Base-by-base conservation (phyloP, 2,113 vertebrate species). In the Ammodytes dubius region DNA sequence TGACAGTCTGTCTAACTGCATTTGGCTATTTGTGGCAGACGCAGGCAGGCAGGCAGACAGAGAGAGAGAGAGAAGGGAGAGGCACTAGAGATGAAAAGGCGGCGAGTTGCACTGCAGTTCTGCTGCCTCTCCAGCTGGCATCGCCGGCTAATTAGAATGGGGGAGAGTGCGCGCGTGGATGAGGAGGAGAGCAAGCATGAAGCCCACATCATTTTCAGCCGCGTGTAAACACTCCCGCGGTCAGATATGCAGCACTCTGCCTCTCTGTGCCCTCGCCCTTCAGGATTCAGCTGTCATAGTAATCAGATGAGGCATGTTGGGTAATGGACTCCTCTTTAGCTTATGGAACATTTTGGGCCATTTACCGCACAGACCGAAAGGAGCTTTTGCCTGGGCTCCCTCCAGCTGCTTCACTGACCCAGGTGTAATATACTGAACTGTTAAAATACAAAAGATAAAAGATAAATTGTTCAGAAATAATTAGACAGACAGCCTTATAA, bases 1-100 rank as follows among this genome's bases (percentile, higher is more conserved):
- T 94, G 92, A 93, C 92, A 91, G 87, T 92, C 89, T 93, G 90
- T 93, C 91, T 92, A 83, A 87, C 81, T 90, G 83, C 91, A 92
- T 94, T 90, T 84, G 87, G 91, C 70, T 89, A 82, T 94, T 93
- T 89, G 88, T 84, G 90, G 89, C 40, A 49, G 91, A 93, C 27
- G 56, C 86, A 83, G 85, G 72, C 77, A 89, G 85, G 71, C 77
- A 82, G 83, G 49, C 72, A 59, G 52, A 60, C 82, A 80, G 79
- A 54, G 77, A 69, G 56, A 59, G 52, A 60, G 82, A 80, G 79
- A 54, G 77, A 69, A 52, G 49, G 77, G 86, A 90, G 78, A 83
- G 87, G 76, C 27, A 57, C 75, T 78, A 87, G 88, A 88, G 91
- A 91, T 86, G 83, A 90, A 89, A 88, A 84, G 86, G 84, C 87